These are phyloP conservation scores for Tribolium madens DNA, from an alignment of 1,140 invertebrate genomes.

Conservation along the genomic window DNA sequence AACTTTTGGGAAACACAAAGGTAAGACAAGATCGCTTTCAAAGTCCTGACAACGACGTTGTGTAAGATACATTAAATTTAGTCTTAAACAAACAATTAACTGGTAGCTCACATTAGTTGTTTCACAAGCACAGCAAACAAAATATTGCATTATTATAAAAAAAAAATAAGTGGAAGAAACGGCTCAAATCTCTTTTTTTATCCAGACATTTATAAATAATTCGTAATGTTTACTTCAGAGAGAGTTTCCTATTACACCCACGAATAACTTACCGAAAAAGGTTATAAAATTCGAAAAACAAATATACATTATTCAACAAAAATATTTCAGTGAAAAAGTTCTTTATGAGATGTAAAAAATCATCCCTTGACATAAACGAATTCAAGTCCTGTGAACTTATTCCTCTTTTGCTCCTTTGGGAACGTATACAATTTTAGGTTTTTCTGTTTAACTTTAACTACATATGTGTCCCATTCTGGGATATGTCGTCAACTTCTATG, in stretches of 20 bases:
- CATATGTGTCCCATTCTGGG: conserved; percentile 7
- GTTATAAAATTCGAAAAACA: conserved; percentile 6
- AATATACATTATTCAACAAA: conserved; percentile 11
- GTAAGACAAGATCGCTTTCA: not conserved
- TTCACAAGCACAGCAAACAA: not conserved
- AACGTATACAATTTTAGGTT: conserved; percentile 10
- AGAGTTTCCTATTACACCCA: too few species aligned
- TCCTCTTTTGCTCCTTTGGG: not conserved
- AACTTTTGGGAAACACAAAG: not conserved
- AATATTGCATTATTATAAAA: not conserved
- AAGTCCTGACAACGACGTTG: not conserved
- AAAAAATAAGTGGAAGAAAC: not conserved
- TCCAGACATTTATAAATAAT: conserved; percentile 2
- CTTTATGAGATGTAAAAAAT: conserved; percentile 10
- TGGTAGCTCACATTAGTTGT: not conserved
- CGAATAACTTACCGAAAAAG: not conserved
- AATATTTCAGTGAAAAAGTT: not conserved
- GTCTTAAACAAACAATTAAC: conserved; percentile 12
- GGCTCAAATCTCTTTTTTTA: conserved; percentile 7
- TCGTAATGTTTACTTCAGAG: not conserved
- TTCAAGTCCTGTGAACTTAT: conserved; percentile 10
- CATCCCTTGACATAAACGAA: conserved; percentile 11
- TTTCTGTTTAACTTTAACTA: conserved; percentile 16
- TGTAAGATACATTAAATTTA: not conserved
- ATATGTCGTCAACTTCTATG: conserved; percentile 4